Evolutionary conservation across 2,888 invertebrate species (phyloP).

Genomic region (Pyrrhia umbra): DNA sequence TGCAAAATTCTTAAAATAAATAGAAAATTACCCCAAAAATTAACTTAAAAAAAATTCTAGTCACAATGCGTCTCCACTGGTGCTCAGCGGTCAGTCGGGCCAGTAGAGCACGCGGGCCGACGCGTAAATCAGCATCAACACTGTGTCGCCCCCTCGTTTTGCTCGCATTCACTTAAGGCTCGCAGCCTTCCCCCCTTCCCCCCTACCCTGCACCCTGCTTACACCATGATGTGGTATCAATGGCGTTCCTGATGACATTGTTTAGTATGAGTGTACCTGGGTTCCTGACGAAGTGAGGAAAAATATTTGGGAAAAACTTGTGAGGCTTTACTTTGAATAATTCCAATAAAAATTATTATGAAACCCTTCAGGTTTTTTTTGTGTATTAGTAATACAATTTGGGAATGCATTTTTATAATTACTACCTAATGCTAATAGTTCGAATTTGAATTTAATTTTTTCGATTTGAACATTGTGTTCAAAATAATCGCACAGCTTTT

Average conservation of each 20-base stretch:
- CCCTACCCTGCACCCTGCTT: constrained; percentile 32
- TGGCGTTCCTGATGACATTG: constrained; percentile 51
- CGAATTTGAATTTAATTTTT: no score
- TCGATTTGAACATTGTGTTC: no score
- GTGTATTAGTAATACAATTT: no score
- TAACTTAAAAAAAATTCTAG: background rate
- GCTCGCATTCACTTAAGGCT: constrained; percentile 78
- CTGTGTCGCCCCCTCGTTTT: constrained; percentile 84
- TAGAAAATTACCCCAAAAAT: background rate
- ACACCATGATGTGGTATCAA: constrained; percentile 54
- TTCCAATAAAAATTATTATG: no score
- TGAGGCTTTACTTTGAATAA: no score
- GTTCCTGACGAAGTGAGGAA: constrained; percentile 7
- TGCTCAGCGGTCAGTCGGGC: constrained; percentile 66
- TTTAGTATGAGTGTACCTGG: constrained; percentile 31
- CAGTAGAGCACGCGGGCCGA: constrained; percentile 86
- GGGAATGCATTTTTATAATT: no score
- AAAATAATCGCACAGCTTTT: no score
- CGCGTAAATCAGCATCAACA: constrained; percentile 88
- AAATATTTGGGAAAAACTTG: background rate
- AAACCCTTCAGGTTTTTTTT: no score
- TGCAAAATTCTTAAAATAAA: background rate
- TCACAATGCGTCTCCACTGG: constrained; percentile 64
- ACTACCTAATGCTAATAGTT: no score
- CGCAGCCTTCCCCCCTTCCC: constrained; percentile 39